Evolutionary conservation across 1,140 invertebrate genomes (phyloP).

Genomic region (Papilio helenus): DNA sequence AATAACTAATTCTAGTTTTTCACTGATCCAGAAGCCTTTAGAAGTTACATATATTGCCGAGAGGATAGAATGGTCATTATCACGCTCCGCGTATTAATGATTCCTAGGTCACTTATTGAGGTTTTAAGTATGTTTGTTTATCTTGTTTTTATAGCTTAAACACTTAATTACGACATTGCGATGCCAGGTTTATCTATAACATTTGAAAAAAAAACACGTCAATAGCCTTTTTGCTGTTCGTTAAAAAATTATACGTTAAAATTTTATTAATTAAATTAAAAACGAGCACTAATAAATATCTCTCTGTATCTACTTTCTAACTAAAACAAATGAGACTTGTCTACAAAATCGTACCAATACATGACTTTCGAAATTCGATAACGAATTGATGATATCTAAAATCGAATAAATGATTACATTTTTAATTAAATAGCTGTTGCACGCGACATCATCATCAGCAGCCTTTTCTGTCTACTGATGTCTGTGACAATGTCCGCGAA

Average conservation of each 20-base stretch:
- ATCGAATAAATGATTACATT: no score
- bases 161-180: no score
- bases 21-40: neutral
- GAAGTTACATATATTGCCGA: neutral
- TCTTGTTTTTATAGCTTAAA: no score
- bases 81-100: neutral
- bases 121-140: no score
- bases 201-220: no score
- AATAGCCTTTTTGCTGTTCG: no score
- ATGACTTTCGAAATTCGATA: neutral
- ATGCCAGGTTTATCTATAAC: no score
- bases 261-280: neutral
- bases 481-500: no score
- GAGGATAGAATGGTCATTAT: neutral
- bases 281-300: neutral
- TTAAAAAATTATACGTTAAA: no score
- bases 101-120: neutral
- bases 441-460: no score
- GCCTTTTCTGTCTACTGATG: no score
- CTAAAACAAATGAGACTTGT: neutral
- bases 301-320: conserved; percentile 1
- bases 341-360: neutral
- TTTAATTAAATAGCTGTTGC: no score
- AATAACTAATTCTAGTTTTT: neutral
- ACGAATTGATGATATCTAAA: neutral